These are phyloP conservation scores for Bubo bubo DNA, from an alignment of 2,113 vertebrate species.

Conservation along the genomic window DNA sequence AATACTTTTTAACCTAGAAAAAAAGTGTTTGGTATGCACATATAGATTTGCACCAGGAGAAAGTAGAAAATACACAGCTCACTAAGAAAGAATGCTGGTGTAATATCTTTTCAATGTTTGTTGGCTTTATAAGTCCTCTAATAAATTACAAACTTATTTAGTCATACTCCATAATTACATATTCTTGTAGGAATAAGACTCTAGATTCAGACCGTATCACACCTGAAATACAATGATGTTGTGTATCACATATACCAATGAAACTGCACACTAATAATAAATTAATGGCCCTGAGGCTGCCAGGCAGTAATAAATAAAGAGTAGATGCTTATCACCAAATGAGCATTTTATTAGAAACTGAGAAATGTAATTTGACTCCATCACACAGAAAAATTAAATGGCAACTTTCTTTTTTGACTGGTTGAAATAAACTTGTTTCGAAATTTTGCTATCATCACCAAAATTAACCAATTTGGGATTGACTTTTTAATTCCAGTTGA, in stretches of 20 bases:
- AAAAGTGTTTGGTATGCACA: not conserved
- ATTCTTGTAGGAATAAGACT: slow-evolving; percentile 25
- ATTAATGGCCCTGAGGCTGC: not conserved
- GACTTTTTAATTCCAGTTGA: not conserved
- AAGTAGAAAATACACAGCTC: not conserved
- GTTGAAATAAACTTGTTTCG: not conserved
- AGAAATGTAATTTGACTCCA: slow-evolving; percentile 28
- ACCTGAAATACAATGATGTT: not conserved
- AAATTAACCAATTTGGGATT: not conserved
- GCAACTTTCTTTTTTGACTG: not conserved
- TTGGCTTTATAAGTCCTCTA: slow-evolving; percentile 40
- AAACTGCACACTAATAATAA: not conserved
- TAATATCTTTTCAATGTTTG: not conserved
- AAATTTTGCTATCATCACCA: not conserved
- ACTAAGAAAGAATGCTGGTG: not conserved
- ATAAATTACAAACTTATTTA: slow-evolving; percentile 52
- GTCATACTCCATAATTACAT: slow-evolving; percentile 46
- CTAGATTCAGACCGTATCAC: slow-evolving; percentile 23
- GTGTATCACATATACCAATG: not conserved
- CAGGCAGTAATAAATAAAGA: slow-evolving; percentile 59
- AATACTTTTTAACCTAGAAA: not conserved
- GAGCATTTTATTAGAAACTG: slow-evolving; percentile 19
- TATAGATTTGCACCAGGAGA: not conserved
- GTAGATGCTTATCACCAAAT: slow-evolving; percentile 28
- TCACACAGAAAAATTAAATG: slow-evolving; percentile 14